Evolutionary conservation across 2,797 vertebrate genomes (phyloP).

Genomic region (Moxostoma hubbsi): DNA sequence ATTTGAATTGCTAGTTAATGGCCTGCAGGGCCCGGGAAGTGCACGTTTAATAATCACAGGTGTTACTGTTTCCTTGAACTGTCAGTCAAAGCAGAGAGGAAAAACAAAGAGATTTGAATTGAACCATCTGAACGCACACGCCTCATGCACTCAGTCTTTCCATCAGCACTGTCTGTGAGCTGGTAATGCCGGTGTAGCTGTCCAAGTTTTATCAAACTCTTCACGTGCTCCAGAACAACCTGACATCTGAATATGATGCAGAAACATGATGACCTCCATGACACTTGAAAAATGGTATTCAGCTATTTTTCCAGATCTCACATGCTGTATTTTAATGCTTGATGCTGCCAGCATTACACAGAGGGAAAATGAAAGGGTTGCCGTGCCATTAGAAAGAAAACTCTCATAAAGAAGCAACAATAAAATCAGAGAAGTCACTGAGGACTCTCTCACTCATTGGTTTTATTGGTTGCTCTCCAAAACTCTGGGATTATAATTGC

Average conservation of each 20-base stretch:
- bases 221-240: slow-evolving; percentile 8
- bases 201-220: slow-evolving; percentile 36
- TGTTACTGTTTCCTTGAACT: slow-evolving; percentile 72
- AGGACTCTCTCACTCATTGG: too few species aligned
- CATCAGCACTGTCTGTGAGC: slow-evolving; percentile 15
- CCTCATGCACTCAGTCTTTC: slow-evolving; percentile 27
- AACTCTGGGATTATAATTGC: slow-evolving; percentile 56
- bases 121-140: slow-evolving; percentile 28
- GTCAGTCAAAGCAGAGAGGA: slow-evolving; percentile 53
- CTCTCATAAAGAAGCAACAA: slow-evolving; percentile 45
- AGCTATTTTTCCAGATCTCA: slow-evolving; percentile 6
- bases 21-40: slow-evolving; percentile 66
- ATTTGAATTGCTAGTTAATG: slow-evolving; percentile 73
- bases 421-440: slow-evolving; percentile 26
- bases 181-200: slow-evolving; percentile 42
- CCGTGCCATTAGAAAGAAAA: slow-evolving; percentile 30
- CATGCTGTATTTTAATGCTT: slow-evolving; percentile 20
- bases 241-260: slow-evolving; percentile 14
- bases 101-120: slow-evolving; percentile 25
- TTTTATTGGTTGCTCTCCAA: slow-evolving; percentile 53
- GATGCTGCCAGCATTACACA: slow-evolving; percentile 15
- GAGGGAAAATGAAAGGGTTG: neutral
- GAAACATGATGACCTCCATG: slow-evolving; percentile 9
- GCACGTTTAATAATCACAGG: slow-evolving; percentile 71
- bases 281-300: neutral